phyloP scores from a whole-genome alignment of 2,888 invertebrate species.

The Dynastes maya region DNA sequence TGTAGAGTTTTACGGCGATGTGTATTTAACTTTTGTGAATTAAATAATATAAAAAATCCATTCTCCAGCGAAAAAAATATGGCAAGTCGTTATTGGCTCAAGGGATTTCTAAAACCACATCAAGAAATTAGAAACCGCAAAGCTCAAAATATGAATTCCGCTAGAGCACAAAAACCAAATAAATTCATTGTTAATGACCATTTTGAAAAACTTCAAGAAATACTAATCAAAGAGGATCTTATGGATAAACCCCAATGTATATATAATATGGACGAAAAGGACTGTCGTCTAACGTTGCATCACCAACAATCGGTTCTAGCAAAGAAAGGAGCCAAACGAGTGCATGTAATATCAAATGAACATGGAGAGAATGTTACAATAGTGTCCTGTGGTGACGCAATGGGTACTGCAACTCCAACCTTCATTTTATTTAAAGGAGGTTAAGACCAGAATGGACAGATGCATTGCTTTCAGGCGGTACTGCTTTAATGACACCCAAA shows the following conservation, averaged over 20 bases:
- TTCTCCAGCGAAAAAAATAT: neutral
- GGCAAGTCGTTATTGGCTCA: neutral
- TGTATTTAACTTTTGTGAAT: neutral
- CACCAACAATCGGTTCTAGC: conserved; percentile 56
- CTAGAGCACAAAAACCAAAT: conserved; percentile 58
- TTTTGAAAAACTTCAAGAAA: conserved; percentile 57
- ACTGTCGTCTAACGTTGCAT: conserved; percentile 57
- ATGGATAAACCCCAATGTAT: conserved; percentile 56
- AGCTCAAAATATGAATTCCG: conserved; percentile 59
- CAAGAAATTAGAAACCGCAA: conserved; percentile 55
- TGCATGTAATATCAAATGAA: conserved; percentile 59
- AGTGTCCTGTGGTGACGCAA: conserved; percentile 59
- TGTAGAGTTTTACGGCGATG: neutral
- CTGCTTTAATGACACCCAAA: neutral
- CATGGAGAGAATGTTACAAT: conserved; percentile 62
- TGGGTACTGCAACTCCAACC: conserved; percentile 58
- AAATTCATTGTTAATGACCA: conserved; percentile 38
- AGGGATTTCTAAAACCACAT: conserved; percentile 47
- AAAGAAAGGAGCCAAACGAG: conserved; percentile 57
- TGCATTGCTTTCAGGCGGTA: neutral
- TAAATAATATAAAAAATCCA: neutral
- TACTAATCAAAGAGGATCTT: conserved; percentile 55
- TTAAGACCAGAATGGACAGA: conserved; percentile 52
- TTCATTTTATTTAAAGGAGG: conserved; percentile 59
- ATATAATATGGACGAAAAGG: conserved; percentile 60